Evolutionary conservation across 1,140 invertebrate species (phyloP).

Genomic region (Polypedilum pembai): DNA sequence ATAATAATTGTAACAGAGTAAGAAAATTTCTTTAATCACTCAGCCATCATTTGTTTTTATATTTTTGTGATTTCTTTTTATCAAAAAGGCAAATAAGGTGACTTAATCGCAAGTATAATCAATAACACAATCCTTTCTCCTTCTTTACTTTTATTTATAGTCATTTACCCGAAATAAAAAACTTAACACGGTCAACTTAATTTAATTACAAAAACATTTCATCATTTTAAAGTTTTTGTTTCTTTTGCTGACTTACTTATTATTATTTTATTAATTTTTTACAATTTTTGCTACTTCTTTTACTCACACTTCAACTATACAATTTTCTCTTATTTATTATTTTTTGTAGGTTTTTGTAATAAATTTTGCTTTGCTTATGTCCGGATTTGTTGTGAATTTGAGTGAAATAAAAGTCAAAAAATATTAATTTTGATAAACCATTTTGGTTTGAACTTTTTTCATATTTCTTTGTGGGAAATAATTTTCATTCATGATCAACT

Average conservation of each 20-base stretch:
- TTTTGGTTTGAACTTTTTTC: too few species aligned
- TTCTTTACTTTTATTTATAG: background rate
- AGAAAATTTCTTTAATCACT: background rate
- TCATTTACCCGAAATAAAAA: constrained; percentile 3
- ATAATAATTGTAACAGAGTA: too few species aligned
- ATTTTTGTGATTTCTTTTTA: background rate
- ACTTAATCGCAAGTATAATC: constrained; percentile 12
- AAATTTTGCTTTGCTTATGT: too few species aligned
- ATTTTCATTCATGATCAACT: too few species aligned
- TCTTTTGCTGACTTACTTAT: background rate
- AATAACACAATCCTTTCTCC: background rate
- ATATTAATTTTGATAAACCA: too few species aligned
- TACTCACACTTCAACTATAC: background rate
- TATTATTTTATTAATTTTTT: background rate
- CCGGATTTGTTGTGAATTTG: too few species aligned
- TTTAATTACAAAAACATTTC: constrained; percentile 9
- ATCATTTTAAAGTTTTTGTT: background rate
- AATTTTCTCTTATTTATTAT: too few species aligned
- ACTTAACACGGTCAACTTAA: constrained; percentile 12
- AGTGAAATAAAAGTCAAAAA: too few species aligned
- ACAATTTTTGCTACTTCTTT: constrained; percentile 14
- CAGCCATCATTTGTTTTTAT: background rate
- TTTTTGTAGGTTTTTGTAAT: too few species aligned
- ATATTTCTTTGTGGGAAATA: too few species aligned
- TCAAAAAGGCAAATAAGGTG: constrained; percentile 12